Evolutionary conservation across 2,113 vertebrate genomes (phyloP), one percentile per base, ranked within the genome.

Genomic region (Morone chrysops): DNA sequence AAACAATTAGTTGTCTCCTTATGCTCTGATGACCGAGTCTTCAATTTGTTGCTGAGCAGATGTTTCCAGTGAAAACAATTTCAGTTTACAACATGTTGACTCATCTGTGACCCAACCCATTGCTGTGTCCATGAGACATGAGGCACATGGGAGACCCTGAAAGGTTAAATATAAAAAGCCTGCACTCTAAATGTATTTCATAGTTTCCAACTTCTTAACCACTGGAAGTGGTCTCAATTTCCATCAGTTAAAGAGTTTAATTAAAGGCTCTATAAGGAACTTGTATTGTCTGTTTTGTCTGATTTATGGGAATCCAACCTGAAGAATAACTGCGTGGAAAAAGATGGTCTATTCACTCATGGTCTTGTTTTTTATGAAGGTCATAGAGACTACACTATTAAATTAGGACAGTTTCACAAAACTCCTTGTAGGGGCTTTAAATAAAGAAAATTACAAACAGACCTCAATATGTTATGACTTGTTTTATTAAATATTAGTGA

Each of bases 21-120:
- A 77, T 83, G 87, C 90, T 81, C 86, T 67, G 80, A 87, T 90
- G 92, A 82, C 43, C 80, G 17, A 75, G 67, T 88, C 67, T 75
- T 82, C 85, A 90, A 88, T 94, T 87, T 87, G 93, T 94, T 95
- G 93, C 95, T 86, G 87, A 85, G 93, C 92, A 93, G 81, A 92
- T 61, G 81, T 89, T 45, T 80, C 78, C 76, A 72, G 70, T 76
- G 4, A 86, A 80, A 82, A 91, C 65, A 36, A 91, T 87, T 83
- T 88, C 54, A 75, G 14, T 94, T 94, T 92, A 94, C 90, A 90
- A 79, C 81, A 78, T 88, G 89, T 80, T 89, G 81, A 87, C 83
- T 81, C 56, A 79, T 51, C 25, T 69, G 31, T 25, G 78, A 61
- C 51, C 13, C 13, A 25, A n/a, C 7, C 54, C 43, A 18, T 43